A percentile compares a stretch with the other conserved stretches of the same genome.
phyloP scores from a whole-genome alignment of 2,797 vertebrate genomes.

The Streptopelia turtur region DNA sequence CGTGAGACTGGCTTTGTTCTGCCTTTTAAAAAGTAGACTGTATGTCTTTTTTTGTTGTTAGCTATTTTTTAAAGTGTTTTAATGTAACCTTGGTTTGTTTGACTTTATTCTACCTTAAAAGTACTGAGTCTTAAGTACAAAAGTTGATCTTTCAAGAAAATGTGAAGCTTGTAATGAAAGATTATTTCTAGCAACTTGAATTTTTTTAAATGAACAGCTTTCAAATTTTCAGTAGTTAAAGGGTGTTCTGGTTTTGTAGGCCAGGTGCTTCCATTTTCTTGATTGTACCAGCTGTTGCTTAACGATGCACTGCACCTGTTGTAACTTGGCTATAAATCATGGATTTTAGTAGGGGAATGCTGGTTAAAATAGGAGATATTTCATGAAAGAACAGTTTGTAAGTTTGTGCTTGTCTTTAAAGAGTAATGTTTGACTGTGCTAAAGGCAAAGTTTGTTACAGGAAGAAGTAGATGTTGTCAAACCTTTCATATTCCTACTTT shows the following conservation, averaged over 20 bases:
- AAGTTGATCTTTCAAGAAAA: slow-evolving; percentile 19
- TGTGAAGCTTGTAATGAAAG: background rate
- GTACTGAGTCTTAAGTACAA: background rate
- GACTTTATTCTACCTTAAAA: background rate
- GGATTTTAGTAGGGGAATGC: background rate
- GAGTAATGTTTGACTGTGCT: background rate
- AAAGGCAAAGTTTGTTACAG: background rate
- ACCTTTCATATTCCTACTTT: background rate
- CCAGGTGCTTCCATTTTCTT: slow-evolving; percentile 27
- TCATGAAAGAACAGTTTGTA: background rate
- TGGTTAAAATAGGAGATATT: background rate
- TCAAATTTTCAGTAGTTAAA: background rate
- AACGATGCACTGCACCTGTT: background rate
- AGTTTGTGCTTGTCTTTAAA: background rate
- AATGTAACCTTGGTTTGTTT: background rate
- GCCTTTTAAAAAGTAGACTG: background rate
- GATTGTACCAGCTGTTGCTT: background rate
- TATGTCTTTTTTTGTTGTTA: slow-evolving; percentile 21
- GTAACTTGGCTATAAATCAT: background rate
- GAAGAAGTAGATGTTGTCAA: background rate
- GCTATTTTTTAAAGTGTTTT: background rate
- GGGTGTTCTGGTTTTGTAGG: background rate
- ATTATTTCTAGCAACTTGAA: background rate
- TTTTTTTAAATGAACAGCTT: background rate
- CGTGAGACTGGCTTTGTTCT: slow-evolving; percentile 45